Evolutionary conservation across 2,113 vertebrate species (phyloP).

Genomic region (Bubo bubo): DNA sequence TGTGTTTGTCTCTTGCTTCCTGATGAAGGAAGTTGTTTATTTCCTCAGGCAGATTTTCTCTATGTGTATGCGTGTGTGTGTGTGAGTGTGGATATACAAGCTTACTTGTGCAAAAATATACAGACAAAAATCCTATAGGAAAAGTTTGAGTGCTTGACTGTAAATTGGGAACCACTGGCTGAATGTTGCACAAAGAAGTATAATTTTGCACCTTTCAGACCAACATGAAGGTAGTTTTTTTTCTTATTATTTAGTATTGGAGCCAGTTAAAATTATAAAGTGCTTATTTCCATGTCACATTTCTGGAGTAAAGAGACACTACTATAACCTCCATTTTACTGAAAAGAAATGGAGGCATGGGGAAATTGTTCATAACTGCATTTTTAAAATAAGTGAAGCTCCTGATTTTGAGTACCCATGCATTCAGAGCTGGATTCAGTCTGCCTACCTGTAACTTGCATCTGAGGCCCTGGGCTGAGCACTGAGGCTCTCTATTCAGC

Average conservation of each 20-base stretch:
- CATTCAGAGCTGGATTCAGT: neutral
- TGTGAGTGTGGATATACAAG: neutral
- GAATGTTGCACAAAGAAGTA: neutral
- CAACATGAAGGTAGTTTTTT: neutral
- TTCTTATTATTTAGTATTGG: neutral
- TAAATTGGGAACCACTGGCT: neutral
- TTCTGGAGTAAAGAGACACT: neutral
- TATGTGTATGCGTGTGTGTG: fast-evolving
- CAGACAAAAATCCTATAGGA: neutral
- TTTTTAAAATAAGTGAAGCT: neutral
- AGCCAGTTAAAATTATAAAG: neutral
- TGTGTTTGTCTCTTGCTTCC: neutral
- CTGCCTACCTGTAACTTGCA: neutral
- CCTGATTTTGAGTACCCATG: fast-evolving
- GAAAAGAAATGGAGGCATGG: neutral
- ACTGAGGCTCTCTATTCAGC: neutral
- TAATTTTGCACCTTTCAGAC: neutral
- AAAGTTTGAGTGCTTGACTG: neutral
- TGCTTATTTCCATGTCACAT: neutral
- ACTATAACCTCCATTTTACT: neutral
- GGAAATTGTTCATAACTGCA: neutral
- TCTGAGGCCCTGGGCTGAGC: neutral
- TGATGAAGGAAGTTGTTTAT: neutral
- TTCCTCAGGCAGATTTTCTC: neutral
- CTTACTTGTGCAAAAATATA: neutral